phyloP scores from a whole-genome alignment of 1,140 invertebrate genomes.

The Aphelenchoides avenae region DNA sequence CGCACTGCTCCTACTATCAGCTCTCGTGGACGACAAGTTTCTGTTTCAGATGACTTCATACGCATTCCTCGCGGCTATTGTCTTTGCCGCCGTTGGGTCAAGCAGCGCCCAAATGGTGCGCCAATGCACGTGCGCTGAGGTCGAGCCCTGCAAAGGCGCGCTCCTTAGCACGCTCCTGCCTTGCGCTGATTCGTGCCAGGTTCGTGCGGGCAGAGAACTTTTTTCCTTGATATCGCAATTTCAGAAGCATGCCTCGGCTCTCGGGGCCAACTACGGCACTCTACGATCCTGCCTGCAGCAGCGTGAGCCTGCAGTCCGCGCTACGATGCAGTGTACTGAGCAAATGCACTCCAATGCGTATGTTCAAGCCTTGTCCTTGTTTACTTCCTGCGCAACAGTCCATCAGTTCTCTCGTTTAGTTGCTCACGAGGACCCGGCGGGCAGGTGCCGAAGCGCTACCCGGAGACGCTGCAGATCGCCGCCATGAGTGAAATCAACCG shows the following conservation, averaged over 20 bases:
- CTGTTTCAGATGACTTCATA: no score
- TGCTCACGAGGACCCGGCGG: constrained; percentile 16
- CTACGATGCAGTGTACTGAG: constrained; percentile 28
- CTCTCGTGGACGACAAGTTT: no score
- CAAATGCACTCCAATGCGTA: constrained; percentile 25
- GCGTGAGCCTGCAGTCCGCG: constrained; percentile 1
- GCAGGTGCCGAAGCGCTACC: constrained; percentile 43
- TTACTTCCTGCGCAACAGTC: constrained; percentile 1
- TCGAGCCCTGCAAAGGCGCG: constrained; percentile 13
- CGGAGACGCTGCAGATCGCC: constrained; percentile 43
- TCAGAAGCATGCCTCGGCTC: constrained; percentile 13
- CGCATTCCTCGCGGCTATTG: no score
- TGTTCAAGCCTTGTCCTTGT: constrained; percentile 2
- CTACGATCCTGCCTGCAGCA: constrained; percentile 4
- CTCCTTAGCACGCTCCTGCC: constrained; percentile 17
- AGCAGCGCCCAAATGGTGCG: neutral
- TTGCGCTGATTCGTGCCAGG: constrained; percentile 17
- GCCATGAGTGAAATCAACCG: constrained; percentile 37
- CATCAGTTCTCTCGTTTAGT: constrained; percentile 17
- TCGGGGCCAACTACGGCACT: constrained; percentile 15
- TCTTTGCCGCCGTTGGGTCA: no score
- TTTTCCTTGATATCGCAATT: neutral
- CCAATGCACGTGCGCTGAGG: constrained; percentile 12
- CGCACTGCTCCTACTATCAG: no score
- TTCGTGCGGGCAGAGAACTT: neutral